Percentiles rank a stretch among this genome's conserved stretches.
phyloP scores from a whole-genome alignment of 2,797 vertebrate genomes.

The Microctenopoma steveboyesi region DNA sequence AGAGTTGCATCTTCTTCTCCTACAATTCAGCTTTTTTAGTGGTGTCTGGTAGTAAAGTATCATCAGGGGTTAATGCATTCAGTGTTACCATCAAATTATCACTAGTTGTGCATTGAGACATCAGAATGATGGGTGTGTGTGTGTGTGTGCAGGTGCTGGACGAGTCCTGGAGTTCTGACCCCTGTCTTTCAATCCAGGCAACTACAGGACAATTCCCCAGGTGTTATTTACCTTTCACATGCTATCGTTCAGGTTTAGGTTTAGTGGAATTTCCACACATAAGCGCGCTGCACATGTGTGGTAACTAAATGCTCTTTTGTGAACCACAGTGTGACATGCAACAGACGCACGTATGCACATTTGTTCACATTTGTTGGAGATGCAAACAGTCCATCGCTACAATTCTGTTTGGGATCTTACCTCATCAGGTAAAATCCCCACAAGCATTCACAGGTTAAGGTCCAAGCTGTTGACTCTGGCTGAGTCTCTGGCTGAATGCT shows the following conservation, averaged over 20 bases:
- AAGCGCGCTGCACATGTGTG: no score
- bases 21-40: constrained; percentile 9
- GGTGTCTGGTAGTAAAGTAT: background rate
- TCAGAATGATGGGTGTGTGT: constrained; percentile 5
- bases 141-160: background rate
- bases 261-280: background rate
- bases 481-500: constrained; percentile 46
- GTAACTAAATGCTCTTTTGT: no score
- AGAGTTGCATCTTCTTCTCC: background rate
- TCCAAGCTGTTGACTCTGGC: constrained; percentile 45
- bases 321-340: no score
- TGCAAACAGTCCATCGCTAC: no score
- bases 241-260: background rate
- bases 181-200: constrained; percentile 14
- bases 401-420: constrained; percentile 7
- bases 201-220: constrained; percentile 16
- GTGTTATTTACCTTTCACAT: constrained; percentile 19
- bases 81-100: constrained; percentile 22
- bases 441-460: constrained; percentile 30
- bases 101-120: constrained; percentile 11
- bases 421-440: constrained; percentile 25
- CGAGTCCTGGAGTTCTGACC: constrained; percentile 33
- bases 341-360: no score
- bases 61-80: constrained; percentile 24
- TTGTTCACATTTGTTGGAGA: no score